phyloP scores from a whole-genome alignment of 2,797 vertebrate genomes.

The Fratercula arctica region DNA sequence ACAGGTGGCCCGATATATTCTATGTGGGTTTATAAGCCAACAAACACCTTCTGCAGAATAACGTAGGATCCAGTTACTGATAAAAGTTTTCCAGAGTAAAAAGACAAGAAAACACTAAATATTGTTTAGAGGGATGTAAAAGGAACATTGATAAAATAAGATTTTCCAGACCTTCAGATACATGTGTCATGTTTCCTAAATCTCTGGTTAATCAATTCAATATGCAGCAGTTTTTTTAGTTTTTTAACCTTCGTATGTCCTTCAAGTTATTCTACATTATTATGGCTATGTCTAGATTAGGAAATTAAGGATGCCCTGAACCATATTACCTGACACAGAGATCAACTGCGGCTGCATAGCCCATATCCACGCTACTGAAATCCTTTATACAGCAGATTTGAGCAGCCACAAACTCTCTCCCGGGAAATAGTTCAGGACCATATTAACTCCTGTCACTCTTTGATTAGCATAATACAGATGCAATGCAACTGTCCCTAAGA shows the following conservation, averaged over 20 bases:
- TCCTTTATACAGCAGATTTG: not conserved
- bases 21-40: not conserved
- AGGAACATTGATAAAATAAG: not conserved
- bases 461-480: not conserved
- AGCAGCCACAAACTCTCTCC: not conserved
- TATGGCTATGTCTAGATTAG: not conserved
- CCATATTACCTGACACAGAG: not conserved
- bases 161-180: not conserved
- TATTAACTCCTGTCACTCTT: not conserved
- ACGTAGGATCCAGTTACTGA: not conserved
- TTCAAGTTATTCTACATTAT: not conserved
- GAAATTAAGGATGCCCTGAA: not conserved
- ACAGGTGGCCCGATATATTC: not conserved
- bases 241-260: not conserved
- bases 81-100: not conserved
- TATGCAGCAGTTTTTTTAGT: not conserved
- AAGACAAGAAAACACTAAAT: not conserved
- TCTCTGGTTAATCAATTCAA: not conserved
- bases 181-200: not conserved
- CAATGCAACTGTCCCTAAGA: not conserved
- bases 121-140: not conserved
- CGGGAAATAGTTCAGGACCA: not conserved
- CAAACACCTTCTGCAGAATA: not conserved
- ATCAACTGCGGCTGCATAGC: not conserved
- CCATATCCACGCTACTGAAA: not conserved